Evolutionary conservation across 2,888 invertebrate species (phyloP), one percentile per base, ranked within the genome.

Genomic region (Cyaniris semiargus): DNA sequence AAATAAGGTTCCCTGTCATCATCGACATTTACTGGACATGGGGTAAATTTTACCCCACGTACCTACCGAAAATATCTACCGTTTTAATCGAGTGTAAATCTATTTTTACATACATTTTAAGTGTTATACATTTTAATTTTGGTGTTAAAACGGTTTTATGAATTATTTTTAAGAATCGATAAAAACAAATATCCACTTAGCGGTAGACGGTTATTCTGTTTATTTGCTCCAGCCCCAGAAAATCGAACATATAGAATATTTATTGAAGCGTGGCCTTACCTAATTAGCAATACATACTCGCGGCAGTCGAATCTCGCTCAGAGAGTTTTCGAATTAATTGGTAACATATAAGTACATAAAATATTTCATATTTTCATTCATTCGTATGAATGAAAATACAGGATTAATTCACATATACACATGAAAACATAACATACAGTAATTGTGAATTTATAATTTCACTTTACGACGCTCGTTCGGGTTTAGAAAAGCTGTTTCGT

Each of bases 321-420:
- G 23, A 72, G 74, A 27, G 74, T 23, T 48, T 53, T 74, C 27
- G 23, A 74, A 74, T 74, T 74, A 74, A 74, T 74, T 74, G 74
- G 74, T 74, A 48, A 74, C 53, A 74, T 74, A 48, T 74, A 2
- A 27, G n/a, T 27, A 48, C 48, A 27, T 23, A 38, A 38, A 18
- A 27, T 48, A 13, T 74, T 72, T 74, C 23, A 74, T 74, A 18
- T 48, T 66, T 66, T 66, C 66, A 66, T 31, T 66, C 66, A 66
- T 66, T 66, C 66, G 66, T 27, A 21, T 66, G 27, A 31, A 66
- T 66, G 66, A 66, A 27, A 66, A 18, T 66, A 66, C 18, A 27
- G 15, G 66, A 31, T 23, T 60, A 60, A 66, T 66, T 66, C 66
- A 66, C 23, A 27, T 13, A 31, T 31, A 18, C 6, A 66, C 7